Evolutionary conservation across 2,113 vertebrate genomes (phyloP), one percentile per base, ranked within the genome.

Genomic region (Nannospalax galili): DNA sequence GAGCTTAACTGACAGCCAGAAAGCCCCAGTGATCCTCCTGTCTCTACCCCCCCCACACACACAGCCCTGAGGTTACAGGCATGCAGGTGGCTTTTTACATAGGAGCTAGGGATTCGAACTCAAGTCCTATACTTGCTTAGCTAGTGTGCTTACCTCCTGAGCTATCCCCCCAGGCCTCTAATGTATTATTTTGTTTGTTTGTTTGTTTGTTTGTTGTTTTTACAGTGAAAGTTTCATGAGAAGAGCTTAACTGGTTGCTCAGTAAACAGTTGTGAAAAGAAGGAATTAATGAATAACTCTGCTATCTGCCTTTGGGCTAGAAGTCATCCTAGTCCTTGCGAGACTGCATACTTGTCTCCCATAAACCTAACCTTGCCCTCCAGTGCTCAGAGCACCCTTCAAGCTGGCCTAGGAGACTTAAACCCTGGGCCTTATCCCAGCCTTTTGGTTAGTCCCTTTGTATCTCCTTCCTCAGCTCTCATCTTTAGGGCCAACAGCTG

Each of bases 321-420:
- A 9, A 9, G 75, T n/a, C n/a, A n/a, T 30, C 17, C 1, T 1
- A 32, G 84, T 22, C 28, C 42, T 17, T 5, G 24, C 26, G n/a
- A 73, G 35, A 1, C n/a, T 6, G 1, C n/a, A 11, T 2, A 28
- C 40, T 12, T 35, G 40, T 78, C 88, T 82, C 45, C 35, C 3
- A 1, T 42, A 92, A 56, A 35, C 30, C 70, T 2, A 45, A 40
- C n/a, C 80, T 45, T 69, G 52, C 26, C 40, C 11, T 62, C 10
- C 28, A 1, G 6, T 56, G 17, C 16, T n/a, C 11, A 48, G 45
- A 70, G 26, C 20, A 40, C 15, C 35, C 40, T 24, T 37, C 7
- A 24, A 0, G 1, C 1, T 75, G n/a, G n/a, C 17, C 32, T 5
- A 37, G 45, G 69, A 74, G 30, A 22, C 7, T 16, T 37, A 35